Evolutionary conservation across 2,797 vertebrate species (phyloP).

Genomic region (Microhierax caerulescens): DNA sequence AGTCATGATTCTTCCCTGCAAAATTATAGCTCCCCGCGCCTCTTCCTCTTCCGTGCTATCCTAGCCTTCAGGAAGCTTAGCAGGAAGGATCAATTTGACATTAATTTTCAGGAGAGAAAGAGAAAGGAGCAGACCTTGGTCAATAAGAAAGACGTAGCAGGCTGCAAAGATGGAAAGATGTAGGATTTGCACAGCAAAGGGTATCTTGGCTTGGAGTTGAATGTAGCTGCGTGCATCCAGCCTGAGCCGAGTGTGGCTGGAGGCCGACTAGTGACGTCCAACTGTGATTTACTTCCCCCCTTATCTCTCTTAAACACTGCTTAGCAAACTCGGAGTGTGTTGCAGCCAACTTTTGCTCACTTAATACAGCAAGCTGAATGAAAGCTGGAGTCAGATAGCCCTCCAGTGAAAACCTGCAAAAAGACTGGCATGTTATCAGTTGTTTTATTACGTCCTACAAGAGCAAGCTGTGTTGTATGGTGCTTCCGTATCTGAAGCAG

Average conservation of each 20-base stretch:
- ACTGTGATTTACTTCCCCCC: not conserved
- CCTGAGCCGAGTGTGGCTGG: not conserved
- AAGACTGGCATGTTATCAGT: not conserved
- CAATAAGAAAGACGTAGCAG: not conserved
- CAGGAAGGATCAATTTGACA: not conserved
- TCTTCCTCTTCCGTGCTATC: not conserved
- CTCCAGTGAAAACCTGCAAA: not conserved
- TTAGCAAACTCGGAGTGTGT: not conserved
- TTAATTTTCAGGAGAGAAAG: not conserved
- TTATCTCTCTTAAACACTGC: not conserved
- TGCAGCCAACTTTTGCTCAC: not conserved
- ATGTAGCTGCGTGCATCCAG: not conserved
- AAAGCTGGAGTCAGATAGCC: not conserved
- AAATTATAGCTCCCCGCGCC: not conserved
- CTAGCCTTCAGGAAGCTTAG: not conserved
- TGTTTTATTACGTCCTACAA: not conserved
- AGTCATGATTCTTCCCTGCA: not conserved
- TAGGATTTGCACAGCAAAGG: not conserved
- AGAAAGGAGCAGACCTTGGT: not conserved
- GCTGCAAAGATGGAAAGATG: not conserved
- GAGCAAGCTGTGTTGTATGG: not conserved
- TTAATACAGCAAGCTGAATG: not conserved
- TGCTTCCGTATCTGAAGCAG: not conserved
- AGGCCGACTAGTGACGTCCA: fast-evolving
- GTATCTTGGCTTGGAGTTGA: not conserved